These are phyloP conservation scores for Phoebastria nigripes DNA, from an alignment of 2,797 vertebrate genomes.

Conservation along the genomic window DNA sequence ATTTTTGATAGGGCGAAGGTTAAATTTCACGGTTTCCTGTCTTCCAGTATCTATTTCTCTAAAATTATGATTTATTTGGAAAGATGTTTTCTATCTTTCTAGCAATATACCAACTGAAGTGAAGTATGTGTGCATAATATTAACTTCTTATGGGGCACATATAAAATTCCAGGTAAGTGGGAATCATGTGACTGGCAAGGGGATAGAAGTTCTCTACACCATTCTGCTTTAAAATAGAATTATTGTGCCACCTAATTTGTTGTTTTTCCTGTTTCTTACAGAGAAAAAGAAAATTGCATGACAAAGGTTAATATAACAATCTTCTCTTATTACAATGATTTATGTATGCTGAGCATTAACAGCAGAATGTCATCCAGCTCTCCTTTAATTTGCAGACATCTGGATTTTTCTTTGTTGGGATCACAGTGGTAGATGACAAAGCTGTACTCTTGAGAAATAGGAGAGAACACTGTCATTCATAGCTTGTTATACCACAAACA, in stretches of 20 bases:
- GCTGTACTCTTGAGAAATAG: slow-evolving; percentile 55
- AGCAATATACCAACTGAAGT: not conserved
- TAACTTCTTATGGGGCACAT: not conserved
- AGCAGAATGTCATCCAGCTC: slow-evolving; percentile 67
- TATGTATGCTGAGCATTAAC: slow-evolving; percentile 73
- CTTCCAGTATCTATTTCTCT: not conserved
- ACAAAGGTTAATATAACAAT: slow-evolving; percentile 76
- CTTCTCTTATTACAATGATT: slow-evolving; percentile 74
- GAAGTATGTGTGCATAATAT: not conserved
- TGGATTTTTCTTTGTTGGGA: slow-evolving; percentile 70
- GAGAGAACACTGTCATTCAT: slow-evolving; percentile 65
- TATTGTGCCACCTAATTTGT: slow-evolving; percentile 58
- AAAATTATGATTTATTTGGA: slow-evolving; percentile 9
- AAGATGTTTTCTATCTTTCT: not conserved
- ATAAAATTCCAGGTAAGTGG: not conserved
- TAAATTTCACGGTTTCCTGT: not conserved
- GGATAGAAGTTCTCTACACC: slow-evolving; percentile 24
- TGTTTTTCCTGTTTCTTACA: slow-evolving; percentile 69
- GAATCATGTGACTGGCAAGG: not conserved
- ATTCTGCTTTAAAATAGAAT: slow-evolving; percentile 55
- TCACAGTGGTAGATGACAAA: slow-evolving; percentile 76
- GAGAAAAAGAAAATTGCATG: slow-evolving; percentile 58
- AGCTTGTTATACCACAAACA: slow-evolving; percentile 37
- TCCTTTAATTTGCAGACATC: slow-evolving; percentile 78
- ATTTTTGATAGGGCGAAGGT: not conserved